These are phyloP conservation scores for Tragulus kanchil DNA, from an alignment of 2,113 vertebrate genomes.

Conservation along the genomic window DNA sequence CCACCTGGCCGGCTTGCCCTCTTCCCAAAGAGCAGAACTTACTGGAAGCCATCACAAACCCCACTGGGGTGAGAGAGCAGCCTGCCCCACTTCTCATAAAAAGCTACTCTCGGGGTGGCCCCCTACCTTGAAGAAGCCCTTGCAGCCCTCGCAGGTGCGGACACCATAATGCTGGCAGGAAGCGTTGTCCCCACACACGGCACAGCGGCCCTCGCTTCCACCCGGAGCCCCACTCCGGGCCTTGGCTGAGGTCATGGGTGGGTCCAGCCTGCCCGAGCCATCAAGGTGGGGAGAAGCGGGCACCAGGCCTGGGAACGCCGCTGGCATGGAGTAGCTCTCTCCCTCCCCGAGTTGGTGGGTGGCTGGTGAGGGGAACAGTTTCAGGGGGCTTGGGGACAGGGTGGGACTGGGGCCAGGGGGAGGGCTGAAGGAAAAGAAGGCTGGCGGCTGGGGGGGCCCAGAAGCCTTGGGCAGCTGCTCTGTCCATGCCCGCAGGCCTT, in stretches of 20 bases:
- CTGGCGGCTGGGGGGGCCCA: slow-evolving; percentile 81
- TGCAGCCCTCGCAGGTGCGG: slow-evolving; percentile 98
- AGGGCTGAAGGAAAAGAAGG: slow-evolving; percentile 93
- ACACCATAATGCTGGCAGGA: slow-evolving; percentile 98
- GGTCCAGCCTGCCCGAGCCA: slow-evolving; percentile 84
- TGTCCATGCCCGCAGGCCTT: slow-evolving; percentile 90
- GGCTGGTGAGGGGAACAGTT: slow-evolving; percentile 82
- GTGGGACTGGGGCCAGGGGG: slow-evolving; percentile 85
- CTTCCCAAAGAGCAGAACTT: background rate
- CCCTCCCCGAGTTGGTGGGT: slow-evolving; percentile 88
- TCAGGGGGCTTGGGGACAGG: slow-evolving; percentile 83
- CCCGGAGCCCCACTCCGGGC: slow-evolving; percentile 86
- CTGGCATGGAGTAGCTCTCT: slow-evolving; percentile 85
- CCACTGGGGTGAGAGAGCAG: background rate
- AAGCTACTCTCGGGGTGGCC: no score
- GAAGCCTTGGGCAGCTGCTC: slow-evolving; percentile 88
- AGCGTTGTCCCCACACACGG: slow-evolving; percentile 96
- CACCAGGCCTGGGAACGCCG: slow-evolving; percentile 86
- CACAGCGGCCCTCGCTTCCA: slow-evolving; percentile 93
- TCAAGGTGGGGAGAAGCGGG: slow-evolving; percentile 87
- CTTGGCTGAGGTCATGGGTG: slow-evolving; percentile 88
- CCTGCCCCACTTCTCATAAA: background rate
- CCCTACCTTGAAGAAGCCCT: slow-evolving; percentile 98
- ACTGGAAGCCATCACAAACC: background rate
- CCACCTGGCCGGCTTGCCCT: background rate